Conservation (phyloP, 35 echinoderm and acorn worm species). For the Holothuria glaberrima region DNA sequence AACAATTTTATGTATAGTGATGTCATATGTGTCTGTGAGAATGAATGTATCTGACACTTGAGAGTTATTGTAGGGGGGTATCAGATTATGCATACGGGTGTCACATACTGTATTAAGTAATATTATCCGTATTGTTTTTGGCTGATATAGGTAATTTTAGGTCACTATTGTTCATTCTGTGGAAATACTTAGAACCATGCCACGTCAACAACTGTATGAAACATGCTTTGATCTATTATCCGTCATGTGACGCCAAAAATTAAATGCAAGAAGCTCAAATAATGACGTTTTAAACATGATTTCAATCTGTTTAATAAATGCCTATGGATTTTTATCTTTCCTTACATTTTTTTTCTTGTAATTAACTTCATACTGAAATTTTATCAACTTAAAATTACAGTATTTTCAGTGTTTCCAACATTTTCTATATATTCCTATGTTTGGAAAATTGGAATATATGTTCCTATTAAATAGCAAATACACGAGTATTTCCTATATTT, state of each 20-base stretch:
- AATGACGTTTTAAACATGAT: slow-evolving; percentile 2
- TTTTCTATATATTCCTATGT: too few species aligned
- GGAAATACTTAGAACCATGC: background rate
- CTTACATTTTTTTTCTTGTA: background rate
- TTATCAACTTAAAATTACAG: too few species aligned
- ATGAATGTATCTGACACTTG: too few species aligned
- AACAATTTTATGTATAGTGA: background rate
- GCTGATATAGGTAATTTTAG: too few species aligned
- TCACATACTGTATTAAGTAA: background rate
- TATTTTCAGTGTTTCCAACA: too few species aligned
- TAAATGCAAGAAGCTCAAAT: background rate
- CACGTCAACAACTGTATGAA: background rate
- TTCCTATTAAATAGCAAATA: background rate
- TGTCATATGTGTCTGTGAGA: background rate
- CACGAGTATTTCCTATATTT: background rate
- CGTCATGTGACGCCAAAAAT: background rate
- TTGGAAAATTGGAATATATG: background rate
- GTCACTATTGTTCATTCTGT: background rate
- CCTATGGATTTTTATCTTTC: background rate
- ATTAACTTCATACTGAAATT: too few species aligned
- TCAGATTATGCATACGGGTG: background rate
- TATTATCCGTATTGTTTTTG: too few species aligned
- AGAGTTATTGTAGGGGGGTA: background rate
- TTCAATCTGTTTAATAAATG: background rate
- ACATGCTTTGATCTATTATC: too few species aligned